Conservation (phyloP, 2,888 invertebrate species). For the Epinotia bilunana region DNA sequence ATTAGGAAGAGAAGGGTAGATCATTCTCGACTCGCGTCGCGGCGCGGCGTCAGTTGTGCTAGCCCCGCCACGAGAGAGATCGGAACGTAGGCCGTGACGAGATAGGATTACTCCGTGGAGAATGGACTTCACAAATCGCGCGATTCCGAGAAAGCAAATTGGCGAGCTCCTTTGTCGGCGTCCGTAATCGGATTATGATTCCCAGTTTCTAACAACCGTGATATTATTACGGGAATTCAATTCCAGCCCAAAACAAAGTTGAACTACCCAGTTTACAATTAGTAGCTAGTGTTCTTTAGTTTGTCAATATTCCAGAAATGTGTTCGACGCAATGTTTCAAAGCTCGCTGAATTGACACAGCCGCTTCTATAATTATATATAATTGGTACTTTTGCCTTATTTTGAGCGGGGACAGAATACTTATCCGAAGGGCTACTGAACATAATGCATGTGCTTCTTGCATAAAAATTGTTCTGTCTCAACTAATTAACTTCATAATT, state of each 20-base stretch:
- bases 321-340: background rate
- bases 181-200: slow-evolving; percentile 28
- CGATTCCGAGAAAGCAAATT: slow-evolving; percentile 22
- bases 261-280: background rate
- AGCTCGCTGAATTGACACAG: background rate
- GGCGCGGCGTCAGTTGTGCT: no score
- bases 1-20: no score
- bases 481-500: no score
- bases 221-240: background rate
- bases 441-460: no score
- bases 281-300: background rate
- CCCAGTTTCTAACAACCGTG: background rate
- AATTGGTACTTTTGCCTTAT: background rate
- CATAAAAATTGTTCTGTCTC: no score
- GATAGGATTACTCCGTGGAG: slow-evolving; percentile 8
- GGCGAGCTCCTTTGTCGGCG: slow-evolving; percentile 1
- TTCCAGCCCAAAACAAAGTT: slow-evolving; percentile 12
- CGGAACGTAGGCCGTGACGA: background rate
- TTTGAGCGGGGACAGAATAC: background rate
- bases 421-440: background rate
- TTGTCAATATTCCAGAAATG: background rate
- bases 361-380: background rate
- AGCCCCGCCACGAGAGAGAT: background rate
- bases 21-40: no score
- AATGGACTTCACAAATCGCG: slow-evolving; percentile 21